Base-by-base conservation (phyloP, 2,888 invertebrate species). In the Eutolmus rufibarbis region DNA sequence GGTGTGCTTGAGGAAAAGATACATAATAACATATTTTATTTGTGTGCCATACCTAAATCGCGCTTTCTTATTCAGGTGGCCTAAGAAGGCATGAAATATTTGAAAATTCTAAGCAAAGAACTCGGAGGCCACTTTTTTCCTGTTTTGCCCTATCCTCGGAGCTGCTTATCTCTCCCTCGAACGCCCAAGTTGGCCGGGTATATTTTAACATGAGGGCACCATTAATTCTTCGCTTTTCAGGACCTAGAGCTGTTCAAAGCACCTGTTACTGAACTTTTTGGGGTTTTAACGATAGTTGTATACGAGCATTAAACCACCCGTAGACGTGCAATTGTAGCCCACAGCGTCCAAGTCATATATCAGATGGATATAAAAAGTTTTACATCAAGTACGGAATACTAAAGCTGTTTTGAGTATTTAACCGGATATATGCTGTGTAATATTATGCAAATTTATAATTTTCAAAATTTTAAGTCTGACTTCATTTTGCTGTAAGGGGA, bases 181-280 rank as follows among this genome's bases (percentile, higher is more conserved):
- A 51, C 46, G 51, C 79, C 31, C n/a, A 12, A 79, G 31, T 79
- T 46, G 79, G 16, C 31, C 56, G n/a, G 51, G 79, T 79, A 79
- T 79, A 79, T 79, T 79, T 79, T 79, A 79, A 56, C 51, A 79
- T 79, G 51, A 51, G 51, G 51, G 79, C 79, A 46, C 79, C 79
- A 79, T 79, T 79, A 79, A 79, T 79, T 79, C 51, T 79, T 56
- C 79, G 51, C 31, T 79, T 79, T 79, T 56, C 79, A 79, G 51
- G 51, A 51, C 46, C 79, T 28, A 31, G 51, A 56, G 79, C 79
- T 31, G 79, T 79, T 79, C 43, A 34, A 79, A 79, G 79, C 79
- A 79, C 79, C 79, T 79, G 79, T 79, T 79, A 79, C 79, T 51
- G 79, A 79, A 79, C 79, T 79, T 79, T 79, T 79, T 79, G 66